Evolutionary conservation across 2,113 vertebrate genomes (phyloP), one percentile per base, ranked within the genome.

Genomic region (Cariama cristata): DNA sequence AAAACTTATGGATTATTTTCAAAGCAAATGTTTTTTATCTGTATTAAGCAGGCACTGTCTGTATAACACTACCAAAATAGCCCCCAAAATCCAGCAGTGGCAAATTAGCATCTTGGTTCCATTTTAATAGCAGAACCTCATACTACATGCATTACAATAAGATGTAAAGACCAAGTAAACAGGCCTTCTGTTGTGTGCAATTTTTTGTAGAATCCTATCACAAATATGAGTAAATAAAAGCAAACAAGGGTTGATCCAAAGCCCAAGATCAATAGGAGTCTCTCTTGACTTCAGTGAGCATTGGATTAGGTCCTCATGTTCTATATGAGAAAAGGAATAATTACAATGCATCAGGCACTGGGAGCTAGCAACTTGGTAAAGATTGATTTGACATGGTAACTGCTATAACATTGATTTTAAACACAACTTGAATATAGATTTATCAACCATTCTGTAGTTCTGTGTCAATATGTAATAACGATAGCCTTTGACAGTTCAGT

Each of bases 381-480:
- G 68, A 95, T 85, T 85, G 89, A 95, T 95, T 94, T 76, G 79
- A 62, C 62, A 66, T 21, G 15, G 80, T 50, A 91, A 79, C 80
- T 59, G 52, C 63, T 95, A 94, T 50, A 91, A 90, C 59, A 95
- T 63, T 73, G 91, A 96, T 88, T 95, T 88, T 60, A 73, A 94
- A 93, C 42, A 5, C 87, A 88, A 79, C 74, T 76, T 56, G 69
- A 75, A 60, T 91, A 90, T 93, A 69, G 93, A 97, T 97, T 93
- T 96, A 96, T 97, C 87, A 82, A 17, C 74, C 35, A 40, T 79
- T 82, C 63, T 68, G 47, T 44, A 88, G 73, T 67, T 85, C 81
- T 35, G 10, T 93, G 89, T 91, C 95, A 93, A 82, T 59, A 83
- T 10, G 42, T 63, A 95, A 47, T 79, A 96, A 91, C 0, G 9